Percentiles rank a stretch among this genome's conserved stretches.
Evolutionary conservation across 2,888 invertebrate species (phyloP).

Genomic region (Leptogaster cylindrica): DNA sequence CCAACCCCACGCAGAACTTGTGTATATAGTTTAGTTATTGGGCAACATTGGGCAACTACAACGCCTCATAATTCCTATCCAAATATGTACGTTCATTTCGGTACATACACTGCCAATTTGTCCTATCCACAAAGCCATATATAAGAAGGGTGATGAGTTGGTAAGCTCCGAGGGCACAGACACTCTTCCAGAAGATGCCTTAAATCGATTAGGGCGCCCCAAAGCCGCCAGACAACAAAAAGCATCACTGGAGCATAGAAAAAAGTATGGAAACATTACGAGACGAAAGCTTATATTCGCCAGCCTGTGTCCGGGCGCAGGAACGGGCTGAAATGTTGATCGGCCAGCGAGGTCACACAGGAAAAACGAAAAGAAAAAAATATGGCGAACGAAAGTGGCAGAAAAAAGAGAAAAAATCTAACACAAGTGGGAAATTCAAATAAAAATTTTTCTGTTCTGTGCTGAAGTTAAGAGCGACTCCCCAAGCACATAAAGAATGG

Average conservation of each 20-base stretch:
- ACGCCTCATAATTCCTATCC: constrained; percentile 30
- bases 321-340: constrained; percentile 4
- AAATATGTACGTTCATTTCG: constrained; percentile 20
- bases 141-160: constrained; percentile 39
- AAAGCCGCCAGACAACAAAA: constrained; percentile 41
- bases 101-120: constrained; percentile 30
- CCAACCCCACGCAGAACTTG: constrained; percentile 1
- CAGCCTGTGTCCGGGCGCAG: neutral
- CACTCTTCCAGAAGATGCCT: constrained; percentile 26
- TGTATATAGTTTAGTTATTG: too few species aligned
- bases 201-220: constrained; percentile 41
- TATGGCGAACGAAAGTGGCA: constrained; percentile 19
- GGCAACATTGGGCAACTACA: constrained; percentile 4
- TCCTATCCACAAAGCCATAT: constrained; percentile 23
- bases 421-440: constrained; percentile 41
- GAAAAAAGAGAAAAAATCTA: constrained; percentile 27
- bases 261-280: constrained; percentile 26
- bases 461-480: constrained; percentile 30
- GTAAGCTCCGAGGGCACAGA: constrained; percentile 23
- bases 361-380: constrained; percentile 29
- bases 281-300: constrained; percentile 25
- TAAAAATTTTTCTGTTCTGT: constrained; percentile 41
- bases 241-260: constrained; percentile 22
- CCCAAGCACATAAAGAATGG: constrained; percentile 37
- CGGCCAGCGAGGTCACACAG: constrained; percentile 34